Evolutionary conservation across 2,113 vertebrate species (phyloP), one percentile per base, ranked within the genome.

Genomic region (Laticauda laticaudata): DNA sequence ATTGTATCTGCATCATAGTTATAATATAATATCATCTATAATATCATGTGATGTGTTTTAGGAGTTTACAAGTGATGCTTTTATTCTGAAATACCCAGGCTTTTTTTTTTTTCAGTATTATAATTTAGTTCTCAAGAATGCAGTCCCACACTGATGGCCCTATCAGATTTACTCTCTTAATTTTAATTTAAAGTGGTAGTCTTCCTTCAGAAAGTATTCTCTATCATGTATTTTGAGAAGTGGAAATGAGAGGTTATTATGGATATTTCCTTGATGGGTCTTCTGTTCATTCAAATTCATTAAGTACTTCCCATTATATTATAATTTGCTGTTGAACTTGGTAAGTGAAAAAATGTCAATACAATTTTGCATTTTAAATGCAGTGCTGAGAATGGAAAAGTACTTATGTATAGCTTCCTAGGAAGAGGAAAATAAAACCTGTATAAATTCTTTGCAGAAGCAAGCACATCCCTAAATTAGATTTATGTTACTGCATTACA

Each of bases 1-100:
- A 69, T 86, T 96, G 91, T 86, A 86, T 39, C 51, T 96, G 90
- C 69, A 64, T 39, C 21, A 1, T 20, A 69, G 94, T 95, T 94
- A 45, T 45, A 45, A 5, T 45, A 45, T 45, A 45, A 45, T 45
- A 45, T 43, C 43, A 90, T 15, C 29, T 87, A 94, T 91, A 86
- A 93, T 90, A 89, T 94, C 92, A 91, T 64, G 86, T 93, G 94
- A 95, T 96, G 95, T 95, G 96, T 94, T 51, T 48, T 93, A 91
- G 91, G 95, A 96, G 91, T 94, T 81, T 81, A 34, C 64, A 18
- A 75, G 64, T 34, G 64, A 75, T 34, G n/a, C 29, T 81, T 81
- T 81, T 81, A 43, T 81, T 43, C 34, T 81, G 75, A 81, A 81
- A 43, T 34, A 81, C 2, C 18, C 69, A 81, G 15, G 29, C 4